These are phyloP conservation scores for Pteromalus puparum DNA, from an alignment of 1,140 invertebrate genomes.

Conservation along the genomic window DNA sequence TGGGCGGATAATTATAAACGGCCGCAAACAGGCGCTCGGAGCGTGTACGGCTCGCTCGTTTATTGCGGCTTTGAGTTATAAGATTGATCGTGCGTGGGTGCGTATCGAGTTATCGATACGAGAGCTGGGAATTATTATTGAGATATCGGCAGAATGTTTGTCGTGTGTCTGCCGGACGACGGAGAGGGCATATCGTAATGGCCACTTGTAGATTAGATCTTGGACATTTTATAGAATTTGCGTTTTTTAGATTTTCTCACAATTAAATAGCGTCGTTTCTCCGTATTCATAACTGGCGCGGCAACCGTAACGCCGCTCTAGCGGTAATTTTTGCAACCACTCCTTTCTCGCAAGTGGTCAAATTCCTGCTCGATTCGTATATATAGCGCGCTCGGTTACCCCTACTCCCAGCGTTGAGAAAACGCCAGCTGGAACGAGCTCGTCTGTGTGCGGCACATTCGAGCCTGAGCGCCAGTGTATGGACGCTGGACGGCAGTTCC, in stretches of 20 bases:
- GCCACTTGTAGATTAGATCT: no score
- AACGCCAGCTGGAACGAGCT: no score
- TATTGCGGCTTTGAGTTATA: not conserved
- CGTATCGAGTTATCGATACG: not conserved
- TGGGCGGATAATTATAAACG: slow-evolving; percentile 11
- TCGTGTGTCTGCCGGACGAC: not conserved
- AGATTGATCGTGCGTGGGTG: no score
- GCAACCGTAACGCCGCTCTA: not conserved
- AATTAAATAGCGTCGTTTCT: no score
- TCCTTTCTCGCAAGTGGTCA: not conserved
- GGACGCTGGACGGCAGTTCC: not conserved
- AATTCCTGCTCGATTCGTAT: not conserved
- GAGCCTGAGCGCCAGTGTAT: no score
- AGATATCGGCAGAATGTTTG: not conserved
- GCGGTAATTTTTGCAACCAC: not conserved
- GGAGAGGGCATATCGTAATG: no score
- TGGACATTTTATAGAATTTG: no score
- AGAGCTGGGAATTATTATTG: not conserved
- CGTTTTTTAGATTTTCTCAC: no score
- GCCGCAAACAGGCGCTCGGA: not conserved
- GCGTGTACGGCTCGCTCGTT: not conserved
- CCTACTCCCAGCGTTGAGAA: no score
- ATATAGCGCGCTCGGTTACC: not conserved
- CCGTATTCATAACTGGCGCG: not conserved
- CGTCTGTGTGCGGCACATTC: no score